These are phyloP conservation scores for Drosophila planitibia DNA, from an alignment of 2,888 invertebrate species.

Conservation along the genomic window DNA sequence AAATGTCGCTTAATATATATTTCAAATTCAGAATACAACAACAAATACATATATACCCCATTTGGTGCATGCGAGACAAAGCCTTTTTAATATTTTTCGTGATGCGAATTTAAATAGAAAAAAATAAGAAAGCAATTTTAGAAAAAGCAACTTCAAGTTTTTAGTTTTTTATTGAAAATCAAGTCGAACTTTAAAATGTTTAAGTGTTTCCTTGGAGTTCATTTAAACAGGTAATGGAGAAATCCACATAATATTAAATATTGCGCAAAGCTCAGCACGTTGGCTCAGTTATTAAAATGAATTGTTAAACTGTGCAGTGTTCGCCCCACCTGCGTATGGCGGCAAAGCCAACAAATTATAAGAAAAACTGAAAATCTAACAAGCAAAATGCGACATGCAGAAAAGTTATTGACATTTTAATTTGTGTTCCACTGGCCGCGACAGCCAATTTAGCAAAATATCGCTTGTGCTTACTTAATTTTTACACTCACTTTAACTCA, in stretches of 20 bases:
- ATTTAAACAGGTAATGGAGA: slow-evolving; percentile 16
- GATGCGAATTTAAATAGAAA: not conserved
- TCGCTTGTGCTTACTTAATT: not conserved
- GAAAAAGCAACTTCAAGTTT: not conserved
- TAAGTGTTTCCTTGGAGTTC: not conserved
- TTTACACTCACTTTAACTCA: not conserved
- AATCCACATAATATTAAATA: slow-evolving; percentile 3
- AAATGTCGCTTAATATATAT: not conserved
- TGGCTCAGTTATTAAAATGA: slow-evolving; percentile 36
- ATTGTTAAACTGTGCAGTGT: slow-evolving; percentile 25
- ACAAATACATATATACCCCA: not conserved
- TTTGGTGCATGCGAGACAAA: not conserved
- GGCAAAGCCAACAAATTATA: slow-evolving; percentile 1
- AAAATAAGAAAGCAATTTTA: not conserved
- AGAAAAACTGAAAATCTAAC: slow-evolving; percentile 8
- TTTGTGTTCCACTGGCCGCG: slow-evolving; percentile 30
- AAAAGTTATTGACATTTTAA: slow-evolving; percentile 57
- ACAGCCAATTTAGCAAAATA: not conserved
- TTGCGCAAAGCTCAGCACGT: not conserved
- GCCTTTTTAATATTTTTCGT: not conserved
- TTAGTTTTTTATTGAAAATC: not conserved
- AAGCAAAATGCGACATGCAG: slow-evolving; percentile 28
- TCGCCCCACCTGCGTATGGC: slow-evolving; percentile 4
- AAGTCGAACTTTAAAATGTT: not conserved
- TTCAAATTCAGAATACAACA: not conserved